These are phyloP conservation scores for Himalopsyche anomala DNA, from an alignment of 2,888 invertebrate species.

Conservation along the genomic window DNA sequence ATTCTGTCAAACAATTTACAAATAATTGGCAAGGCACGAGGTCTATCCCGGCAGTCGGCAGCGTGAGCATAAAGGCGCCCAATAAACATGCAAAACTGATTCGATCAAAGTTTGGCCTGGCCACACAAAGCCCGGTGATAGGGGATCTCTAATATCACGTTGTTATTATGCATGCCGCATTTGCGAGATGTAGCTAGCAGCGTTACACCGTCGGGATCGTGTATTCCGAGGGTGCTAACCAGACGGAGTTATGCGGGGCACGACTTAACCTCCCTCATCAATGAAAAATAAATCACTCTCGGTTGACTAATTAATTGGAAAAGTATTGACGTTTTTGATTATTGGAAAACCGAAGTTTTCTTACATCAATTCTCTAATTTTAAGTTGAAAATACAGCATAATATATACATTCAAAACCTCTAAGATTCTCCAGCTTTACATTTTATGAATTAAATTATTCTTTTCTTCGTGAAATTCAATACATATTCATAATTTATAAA, in stretches of 20 bases:
- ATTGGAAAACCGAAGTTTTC: too few relatives aligned
- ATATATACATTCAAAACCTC: too few relatives aligned
- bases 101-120: slow-evolving; percentile 32
- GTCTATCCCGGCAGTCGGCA: not conserved
- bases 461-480: too few relatives aligned
- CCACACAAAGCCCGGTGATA: slow-evolving; percentile 2
- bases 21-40: not conserved
- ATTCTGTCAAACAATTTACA: slow-evolving; percentile 27
- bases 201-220: not conserved
- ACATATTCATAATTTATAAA: too few relatives aligned
- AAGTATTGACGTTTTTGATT: too few relatives aligned
- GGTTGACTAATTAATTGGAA: too few relatives aligned
- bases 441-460: too few relatives aligned
- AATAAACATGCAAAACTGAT: slow-evolving; percentile 41
- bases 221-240: slow-evolving; percentile 18
- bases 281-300: too few relatives aligned
- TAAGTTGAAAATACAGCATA: too few relatives aligned
- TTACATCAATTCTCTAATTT: too few relatives aligned
- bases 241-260: not conserved
- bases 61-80: not conserved
- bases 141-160: slow-evolving; percentile 19
- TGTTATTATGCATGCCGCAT: slow-evolving; percentile 41
- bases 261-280: not conserved
- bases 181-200: slow-evolving; percentile 3
- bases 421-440: too few relatives aligned